Conservation (phyloP, 2,888 invertebrate genomes). For the Ennomos quercinarius region DNA sequence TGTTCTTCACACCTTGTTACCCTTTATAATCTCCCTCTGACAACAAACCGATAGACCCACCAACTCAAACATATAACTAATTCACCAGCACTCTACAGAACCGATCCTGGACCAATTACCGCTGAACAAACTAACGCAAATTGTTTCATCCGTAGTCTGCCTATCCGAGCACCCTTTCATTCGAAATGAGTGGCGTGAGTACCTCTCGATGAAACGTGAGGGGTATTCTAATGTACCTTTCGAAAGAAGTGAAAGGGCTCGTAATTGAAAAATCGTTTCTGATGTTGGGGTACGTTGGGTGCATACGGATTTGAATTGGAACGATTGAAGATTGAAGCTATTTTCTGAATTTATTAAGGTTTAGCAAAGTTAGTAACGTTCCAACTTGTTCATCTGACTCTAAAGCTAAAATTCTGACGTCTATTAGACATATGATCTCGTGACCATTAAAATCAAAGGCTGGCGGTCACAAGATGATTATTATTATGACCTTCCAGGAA, state of each 20-base stretch:
- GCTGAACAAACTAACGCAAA: slow-evolving; percentile 43
- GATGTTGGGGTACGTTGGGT: slow-evolving; percentile 29
- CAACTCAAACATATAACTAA: slow-evolving; percentile 26
- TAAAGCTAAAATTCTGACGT: too few species aligned
- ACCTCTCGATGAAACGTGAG: slow-evolving; percentile 39
- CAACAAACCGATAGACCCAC: slow-evolving; percentile 4
- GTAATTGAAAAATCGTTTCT: slow-evolving; percentile 46
- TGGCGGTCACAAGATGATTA: too few species aligned
- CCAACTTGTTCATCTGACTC: too few species aligned
- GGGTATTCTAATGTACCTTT: slow-evolving; percentile 32
- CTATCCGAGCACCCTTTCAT: slow-evolving; percentile 29
- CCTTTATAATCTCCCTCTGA: neutral
- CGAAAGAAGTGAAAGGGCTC: slow-evolving; percentile 37
- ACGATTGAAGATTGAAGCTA: slow-evolving; percentile 3
- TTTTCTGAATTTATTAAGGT: neutral
- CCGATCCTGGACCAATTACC: slow-evolving; percentile 41
- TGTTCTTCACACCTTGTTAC: neutral
- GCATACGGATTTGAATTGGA: slow-evolving; percentile 36
- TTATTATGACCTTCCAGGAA: too few species aligned
- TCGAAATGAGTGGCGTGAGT: slow-evolving; percentile 41
- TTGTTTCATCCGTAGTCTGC: slow-evolving; percentile 41
- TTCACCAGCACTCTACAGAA: slow-evolving; percentile 30
- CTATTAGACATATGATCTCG: too few species aligned
- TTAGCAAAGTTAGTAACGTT: too few species aligned
- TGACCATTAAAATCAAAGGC: too few species aligned